These are phyloP conservation scores for Zophobas atratus DNA, from an alignment of 1,140 invertebrate species.

Conservation along the genomic window DNA sequence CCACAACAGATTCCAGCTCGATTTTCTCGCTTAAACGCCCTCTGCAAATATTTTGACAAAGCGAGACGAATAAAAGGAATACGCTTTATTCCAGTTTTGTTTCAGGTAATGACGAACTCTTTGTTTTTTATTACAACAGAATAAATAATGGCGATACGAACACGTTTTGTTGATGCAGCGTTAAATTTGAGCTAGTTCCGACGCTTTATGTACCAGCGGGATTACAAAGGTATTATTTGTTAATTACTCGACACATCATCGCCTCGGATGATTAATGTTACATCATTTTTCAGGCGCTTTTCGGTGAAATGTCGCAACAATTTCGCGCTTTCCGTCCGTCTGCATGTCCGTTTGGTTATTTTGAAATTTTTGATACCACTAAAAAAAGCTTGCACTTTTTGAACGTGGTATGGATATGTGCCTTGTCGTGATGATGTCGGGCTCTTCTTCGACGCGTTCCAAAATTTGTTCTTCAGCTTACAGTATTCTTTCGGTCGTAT, in stretches of 20 bases:
- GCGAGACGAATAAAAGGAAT: constrained; percentile 3
- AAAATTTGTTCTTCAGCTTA: too few relatives aligned
- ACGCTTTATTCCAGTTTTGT: constrained; percentile 11
- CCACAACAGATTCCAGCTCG: constrained; percentile 15
- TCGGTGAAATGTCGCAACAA: too few relatives aligned
- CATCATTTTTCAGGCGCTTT: too few relatives aligned
- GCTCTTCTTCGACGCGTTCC: too few relatives aligned
- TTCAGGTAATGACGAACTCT: constrained; percentile 27
- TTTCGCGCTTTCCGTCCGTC: too few relatives aligned
- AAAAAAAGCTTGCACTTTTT: too few relatives aligned
- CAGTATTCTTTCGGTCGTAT: too few relatives aligned
- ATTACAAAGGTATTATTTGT: constrained; percentile 10
- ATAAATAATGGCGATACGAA: constrained; percentile 21
- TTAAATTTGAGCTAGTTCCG: constrained; percentile 38
- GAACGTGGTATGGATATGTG: too few relatives aligned
- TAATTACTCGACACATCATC: background rate
- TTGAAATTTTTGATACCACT: too few relatives aligned
- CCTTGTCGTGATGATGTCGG: too few relatives aligned
- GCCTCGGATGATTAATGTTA: background rate
- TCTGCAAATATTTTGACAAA: constrained; percentile 24
- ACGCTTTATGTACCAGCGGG: constrained; percentile 15
- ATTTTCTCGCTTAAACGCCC: constrained; percentile 13
- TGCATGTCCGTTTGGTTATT: too few relatives aligned
- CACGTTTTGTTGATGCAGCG: constrained; percentile 3
- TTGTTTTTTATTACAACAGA: constrained; percentile 24